Evolutionary conservation across 2,797 vertebrate species (phyloP).

Genomic region (Pseudochaenichthys georgianus): DNA sequence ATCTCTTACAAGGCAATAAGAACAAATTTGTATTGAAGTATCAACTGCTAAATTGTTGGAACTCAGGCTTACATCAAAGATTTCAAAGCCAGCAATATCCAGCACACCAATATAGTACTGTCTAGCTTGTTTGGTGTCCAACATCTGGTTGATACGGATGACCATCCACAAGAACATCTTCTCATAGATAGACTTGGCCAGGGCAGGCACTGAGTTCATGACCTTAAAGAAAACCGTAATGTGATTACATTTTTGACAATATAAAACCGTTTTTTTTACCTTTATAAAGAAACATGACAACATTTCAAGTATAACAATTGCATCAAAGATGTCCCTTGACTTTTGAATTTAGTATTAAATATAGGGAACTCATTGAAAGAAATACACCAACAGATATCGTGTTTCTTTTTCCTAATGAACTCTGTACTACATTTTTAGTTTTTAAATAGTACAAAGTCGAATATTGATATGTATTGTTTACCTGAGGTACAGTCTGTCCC

Average conservation of each 20-base stretch:
- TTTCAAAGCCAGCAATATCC: slow-evolving; percentile 95
- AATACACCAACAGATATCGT: background rate
- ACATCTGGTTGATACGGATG: slow-evolving; percentile 91
- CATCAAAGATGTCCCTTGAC: background rate
- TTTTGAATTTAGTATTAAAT: background rate
- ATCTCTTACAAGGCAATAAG: background rate
- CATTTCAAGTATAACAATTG: too few relatives aligned
- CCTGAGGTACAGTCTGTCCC: slow-evolving; percentile 89
- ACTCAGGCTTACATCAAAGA: slow-evolving; percentile 88
- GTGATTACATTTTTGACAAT: background rate
- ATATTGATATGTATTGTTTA: background rate
- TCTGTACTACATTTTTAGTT: background rate
- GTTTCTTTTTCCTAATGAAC: background rate
- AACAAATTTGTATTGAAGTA: too few relatives aligned
- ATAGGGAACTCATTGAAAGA: background rate
- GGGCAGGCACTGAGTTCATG: slow-evolving; percentile 87
- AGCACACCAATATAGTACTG: slow-evolving; percentile 93
- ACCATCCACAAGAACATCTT: slow-evolving; percentile 97
- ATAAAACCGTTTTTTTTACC: too few relatives aligned
- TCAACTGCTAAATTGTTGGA: background rate
- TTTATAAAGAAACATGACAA: background rate
- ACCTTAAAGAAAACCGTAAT: slow-evolving; percentile 78
- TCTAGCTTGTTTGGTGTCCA: slow-evolving; percentile 93
- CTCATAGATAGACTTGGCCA: slow-evolving; percentile 90
- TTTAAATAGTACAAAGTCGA: background rate